A percentile compares a stretch with the other conserved stretches of the same genome.
phyloP scores from a whole-genome alignment of 1,140 invertebrate genomes.

The Macrobrachium rosenbergii region DNA sequence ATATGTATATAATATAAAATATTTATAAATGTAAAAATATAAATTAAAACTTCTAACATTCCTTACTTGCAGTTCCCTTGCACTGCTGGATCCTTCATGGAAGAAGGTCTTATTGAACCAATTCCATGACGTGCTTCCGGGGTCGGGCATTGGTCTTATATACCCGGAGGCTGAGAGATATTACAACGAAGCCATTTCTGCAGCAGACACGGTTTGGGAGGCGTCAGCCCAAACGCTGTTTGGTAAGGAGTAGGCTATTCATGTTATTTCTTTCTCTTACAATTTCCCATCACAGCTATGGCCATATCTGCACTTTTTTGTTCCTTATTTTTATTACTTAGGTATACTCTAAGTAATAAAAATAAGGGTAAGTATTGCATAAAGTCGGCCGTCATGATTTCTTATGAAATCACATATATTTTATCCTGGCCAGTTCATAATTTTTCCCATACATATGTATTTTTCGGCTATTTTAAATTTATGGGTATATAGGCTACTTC shows the following conservation, averaged over 20 bases:
- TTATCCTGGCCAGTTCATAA: too few relatives aligned
- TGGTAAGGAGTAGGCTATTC: background rate
- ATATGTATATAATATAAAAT: background rate
- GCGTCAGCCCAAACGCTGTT: constrained; percentile 9
- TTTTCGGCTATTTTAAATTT: too few relatives aligned
- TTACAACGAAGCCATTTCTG: constrained; percentile 66
- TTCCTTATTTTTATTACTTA: background rate
- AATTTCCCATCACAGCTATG: background rate
- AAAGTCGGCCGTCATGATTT: too few relatives aligned
- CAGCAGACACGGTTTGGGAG: constrained; percentile 48
- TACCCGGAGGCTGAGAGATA: constrained; percentile 69
- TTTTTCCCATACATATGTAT: too few relatives aligned
- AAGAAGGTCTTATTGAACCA: constrained; percentile 75
- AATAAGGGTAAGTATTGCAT: too few relatives aligned
- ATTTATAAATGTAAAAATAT: background rate
- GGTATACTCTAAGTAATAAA: too few relatives aligned
- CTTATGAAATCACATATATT: too few relatives aligned
- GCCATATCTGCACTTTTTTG: too few relatives aligned
- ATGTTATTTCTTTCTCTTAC: background rate
- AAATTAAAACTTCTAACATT: background rate
- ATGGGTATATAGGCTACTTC: too few relatives aligned
- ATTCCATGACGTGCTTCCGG: constrained; percentile 76
- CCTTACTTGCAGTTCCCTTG: constrained; percentile 42
- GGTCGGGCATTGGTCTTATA: constrained; percentile 73
- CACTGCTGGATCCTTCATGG: constrained; percentile 70